These are phyloP conservation scores for Tuta absoluta DNA, from an alignment of 2,888 invertebrate species.

Conservation along the genomic window DNA sequence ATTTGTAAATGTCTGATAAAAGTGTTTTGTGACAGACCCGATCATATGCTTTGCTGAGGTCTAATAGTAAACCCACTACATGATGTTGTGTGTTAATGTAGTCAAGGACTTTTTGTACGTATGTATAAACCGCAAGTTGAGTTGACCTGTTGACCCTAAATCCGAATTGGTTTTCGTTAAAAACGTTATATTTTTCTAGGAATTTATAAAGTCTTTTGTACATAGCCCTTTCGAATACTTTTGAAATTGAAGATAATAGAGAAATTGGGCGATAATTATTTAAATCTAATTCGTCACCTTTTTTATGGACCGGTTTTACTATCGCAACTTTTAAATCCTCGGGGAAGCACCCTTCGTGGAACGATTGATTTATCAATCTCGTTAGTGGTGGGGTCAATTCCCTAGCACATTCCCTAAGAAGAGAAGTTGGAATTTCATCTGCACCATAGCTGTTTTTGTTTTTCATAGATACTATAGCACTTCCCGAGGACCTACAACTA, in stretches of 20 bases:
- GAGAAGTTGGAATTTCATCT: conserved; percentile 28
- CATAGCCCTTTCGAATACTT: conserved; percentile 31
- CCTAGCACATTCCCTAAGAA: conserved; percentile 28
- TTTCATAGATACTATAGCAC: no score
- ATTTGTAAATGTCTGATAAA: conserved; percentile 23
- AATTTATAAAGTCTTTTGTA: conserved; percentile 24
- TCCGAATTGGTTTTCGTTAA: no score
- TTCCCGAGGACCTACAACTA: no score
- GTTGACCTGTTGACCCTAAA: conserved; percentile 29
- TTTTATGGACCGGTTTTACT: no score
- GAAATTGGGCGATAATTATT: conserved; percentile 34
- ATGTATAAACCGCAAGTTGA: conserved; percentile 22
- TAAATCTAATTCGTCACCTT: no score
- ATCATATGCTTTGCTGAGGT: conserved; percentile 33
- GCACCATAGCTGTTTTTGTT: conserved; percentile 28
- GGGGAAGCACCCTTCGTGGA: no score
- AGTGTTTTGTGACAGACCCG: conserved; percentile 27
- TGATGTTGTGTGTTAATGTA: conserved; percentile 27
- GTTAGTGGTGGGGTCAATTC: conserved; percentile 25
- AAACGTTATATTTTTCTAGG: conserved; percentile 29
- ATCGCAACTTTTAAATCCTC: no score
- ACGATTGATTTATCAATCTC: no score
- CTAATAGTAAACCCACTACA: conserved; percentile 26
- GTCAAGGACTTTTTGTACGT: conserved; percentile 23
- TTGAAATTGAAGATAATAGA: conserved; percentile 24